phyloP scores from a whole-genome alignment of 2,113 vertebrate species.

The Megaceryle maxima region DNA sequence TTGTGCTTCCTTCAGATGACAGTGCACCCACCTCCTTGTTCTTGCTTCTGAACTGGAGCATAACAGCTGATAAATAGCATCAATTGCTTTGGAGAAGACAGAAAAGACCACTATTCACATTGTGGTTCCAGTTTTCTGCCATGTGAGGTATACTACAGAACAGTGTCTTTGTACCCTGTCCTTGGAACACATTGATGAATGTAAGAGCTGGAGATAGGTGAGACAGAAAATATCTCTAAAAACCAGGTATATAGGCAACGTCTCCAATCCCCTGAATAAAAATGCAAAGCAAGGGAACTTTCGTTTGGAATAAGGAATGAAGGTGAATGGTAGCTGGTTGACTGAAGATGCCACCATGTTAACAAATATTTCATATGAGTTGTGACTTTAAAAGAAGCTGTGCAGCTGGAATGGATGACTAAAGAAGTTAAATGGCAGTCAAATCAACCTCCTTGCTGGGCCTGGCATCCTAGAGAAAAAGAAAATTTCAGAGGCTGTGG shows the following conservation, averaged over 20 bases:
- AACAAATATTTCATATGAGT: not conserved
- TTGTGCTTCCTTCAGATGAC: not conserved
- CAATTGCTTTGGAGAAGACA: not conserved
- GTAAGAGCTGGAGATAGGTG: not conserved
- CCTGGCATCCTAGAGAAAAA: not conserved
- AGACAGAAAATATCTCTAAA: not conserved
- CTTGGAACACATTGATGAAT: not conserved
- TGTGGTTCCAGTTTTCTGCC: not conserved
- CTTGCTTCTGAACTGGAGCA: not conserved
- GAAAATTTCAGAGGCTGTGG: not conserved
- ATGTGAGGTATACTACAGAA: not conserved
- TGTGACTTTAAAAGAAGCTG: not conserved
- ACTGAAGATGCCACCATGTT: not conserved
- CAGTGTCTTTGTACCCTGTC: not conserved
- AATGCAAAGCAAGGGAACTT: not conserved
- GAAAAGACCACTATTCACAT: not conserved
- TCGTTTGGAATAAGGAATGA: not conserved
- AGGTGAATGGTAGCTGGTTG: not conserved
- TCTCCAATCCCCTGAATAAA: not conserved
- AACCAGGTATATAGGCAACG: not conserved
- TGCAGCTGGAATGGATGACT: not conserved
- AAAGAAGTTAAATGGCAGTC: not conserved
- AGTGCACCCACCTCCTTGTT: not conserved
- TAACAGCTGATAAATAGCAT: not conserved
- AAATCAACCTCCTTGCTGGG: not conserved